These are phyloP conservation scores for Plagodis dolabraria DNA, from an alignment of 2,888 invertebrate species.

Conservation along the genomic window DNA sequence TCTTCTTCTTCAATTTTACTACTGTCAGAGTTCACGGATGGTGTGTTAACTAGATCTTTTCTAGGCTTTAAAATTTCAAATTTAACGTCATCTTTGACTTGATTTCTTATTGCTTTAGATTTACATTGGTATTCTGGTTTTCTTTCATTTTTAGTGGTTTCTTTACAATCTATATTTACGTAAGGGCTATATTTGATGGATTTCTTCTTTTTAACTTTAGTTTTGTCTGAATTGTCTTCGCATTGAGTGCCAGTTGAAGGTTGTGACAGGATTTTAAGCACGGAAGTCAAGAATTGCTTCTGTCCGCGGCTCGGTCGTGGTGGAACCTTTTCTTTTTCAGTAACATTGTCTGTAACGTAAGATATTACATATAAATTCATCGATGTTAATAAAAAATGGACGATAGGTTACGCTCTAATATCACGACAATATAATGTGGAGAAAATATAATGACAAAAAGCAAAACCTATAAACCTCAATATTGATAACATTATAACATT, in stretches of 20 bases:
- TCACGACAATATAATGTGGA: no score
- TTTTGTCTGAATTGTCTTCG: not conserved
- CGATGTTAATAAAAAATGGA: no score
- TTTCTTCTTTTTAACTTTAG: constrained; percentile 1
- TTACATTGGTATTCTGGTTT: constrained; percentile 41
- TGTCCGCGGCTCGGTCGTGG: constrained; percentile 45
- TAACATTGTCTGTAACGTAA: no score
- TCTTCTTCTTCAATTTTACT: constrained; percentile 28
- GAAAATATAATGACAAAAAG: no score
- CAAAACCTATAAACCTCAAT: no score
- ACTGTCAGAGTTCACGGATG: constrained; percentile 50
- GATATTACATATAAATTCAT: no score
- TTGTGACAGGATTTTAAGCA: constrained; percentile 58
- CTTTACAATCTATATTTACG: not conserved
- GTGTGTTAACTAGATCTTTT: constrained; percentile 52
- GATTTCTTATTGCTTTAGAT: constrained; percentile 45
- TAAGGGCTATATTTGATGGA: constrained; percentile 1
- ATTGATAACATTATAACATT: no score
- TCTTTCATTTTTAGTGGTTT: constrained; percentile 7
- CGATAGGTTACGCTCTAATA: no score
- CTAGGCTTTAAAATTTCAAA: constrained; percentile 53
- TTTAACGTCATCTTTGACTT: not conserved
- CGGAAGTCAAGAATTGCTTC: constrained; percentile 56
- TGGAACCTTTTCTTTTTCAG: constrained; percentile 22
- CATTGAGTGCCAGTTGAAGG: constrained; percentile 56